Percentiles rank a stretch among this genome's conserved stretches.
These are phyloP conservation scores for Ichneumon xanthorius DNA, from an alignment of 2,888 invertebrate genomes.

Conservation along the genomic window DNA sequence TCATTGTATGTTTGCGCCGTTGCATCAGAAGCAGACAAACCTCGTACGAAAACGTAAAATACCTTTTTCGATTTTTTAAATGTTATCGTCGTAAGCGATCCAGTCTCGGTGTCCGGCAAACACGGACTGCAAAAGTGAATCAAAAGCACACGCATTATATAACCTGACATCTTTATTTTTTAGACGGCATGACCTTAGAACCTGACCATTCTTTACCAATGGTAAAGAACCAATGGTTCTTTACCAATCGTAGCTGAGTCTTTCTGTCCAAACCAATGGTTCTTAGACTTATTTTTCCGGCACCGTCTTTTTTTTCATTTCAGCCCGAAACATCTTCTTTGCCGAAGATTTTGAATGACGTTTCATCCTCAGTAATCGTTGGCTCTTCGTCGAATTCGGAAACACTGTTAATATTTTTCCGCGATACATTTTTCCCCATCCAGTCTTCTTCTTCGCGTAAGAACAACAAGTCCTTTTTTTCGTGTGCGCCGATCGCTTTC, in stretches of 20 bases:
- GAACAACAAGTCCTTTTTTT: neutral
- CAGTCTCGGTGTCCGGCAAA: constrained; percentile 10
- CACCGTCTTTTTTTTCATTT: too few relatives aligned
- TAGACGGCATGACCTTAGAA: constrained; percentile 12
- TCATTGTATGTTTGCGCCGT: constrained; percentile 15
- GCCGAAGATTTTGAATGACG: neutral
- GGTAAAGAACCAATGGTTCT: too few relatives aligned
- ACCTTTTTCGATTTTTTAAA: neutral
- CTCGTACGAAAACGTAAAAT: constrained; percentile 36
- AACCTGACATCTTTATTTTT: constrained; percentile 11
- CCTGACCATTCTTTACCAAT: constrained; percentile 36
- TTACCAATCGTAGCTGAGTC: constrained; percentile 24
- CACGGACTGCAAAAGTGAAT: constrained; percentile 18
- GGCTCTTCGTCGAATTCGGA: neutral
- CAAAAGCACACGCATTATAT: constrained; percentile 46
- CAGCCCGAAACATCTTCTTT: neutral
- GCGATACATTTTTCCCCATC: constrained; percentile 12
- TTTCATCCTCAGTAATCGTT: neutral
- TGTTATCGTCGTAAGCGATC: constrained; percentile 15
- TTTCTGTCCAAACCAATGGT: constrained; percentile 29
- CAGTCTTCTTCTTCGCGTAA: constrained; percentile 31
- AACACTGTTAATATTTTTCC: neutral
- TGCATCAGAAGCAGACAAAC: constrained; percentile 21
- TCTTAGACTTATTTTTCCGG: neutral
- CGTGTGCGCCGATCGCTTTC: neutral